Conservation (phyloP, 2,113 vertebrate genomes). For the Onychorhynchus coronatus region DNA sequence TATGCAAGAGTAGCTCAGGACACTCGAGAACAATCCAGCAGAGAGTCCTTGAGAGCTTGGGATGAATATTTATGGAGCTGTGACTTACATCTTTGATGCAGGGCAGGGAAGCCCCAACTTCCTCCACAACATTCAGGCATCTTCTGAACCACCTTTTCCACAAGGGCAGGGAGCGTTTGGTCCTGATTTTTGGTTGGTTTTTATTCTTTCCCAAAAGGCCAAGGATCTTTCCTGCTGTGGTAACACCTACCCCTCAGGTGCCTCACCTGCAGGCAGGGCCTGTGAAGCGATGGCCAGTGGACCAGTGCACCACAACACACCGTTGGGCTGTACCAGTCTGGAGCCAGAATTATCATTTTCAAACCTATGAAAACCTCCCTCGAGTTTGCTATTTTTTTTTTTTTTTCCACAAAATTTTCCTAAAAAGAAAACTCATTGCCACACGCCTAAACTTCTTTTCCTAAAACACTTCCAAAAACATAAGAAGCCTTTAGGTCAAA, state of each 20-base stretch:
- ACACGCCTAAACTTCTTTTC: background rate
- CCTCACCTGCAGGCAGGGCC: background rate
- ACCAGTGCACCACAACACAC: background rate
- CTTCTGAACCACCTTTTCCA: background rate
- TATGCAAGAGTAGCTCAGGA: background rate
- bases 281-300: accelerated
- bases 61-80: background rate
- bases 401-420: no score
- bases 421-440: background rate
- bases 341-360: background rate
- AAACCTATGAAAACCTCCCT: background rate
- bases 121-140: accelerated
- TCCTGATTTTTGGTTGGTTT: no score
- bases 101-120: background rate
- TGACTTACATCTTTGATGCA: background rate
- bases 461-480: background rate
- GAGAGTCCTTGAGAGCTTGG: background rate
- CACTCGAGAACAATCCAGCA: background rate
- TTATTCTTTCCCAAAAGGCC: background rate
- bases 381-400: no score
- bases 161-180: background rate
- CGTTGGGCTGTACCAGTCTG: background rate
- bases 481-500: background rate
- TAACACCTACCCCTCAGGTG: no score
- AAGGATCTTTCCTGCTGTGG: no score